Evolutionary conservation across 1,140 invertebrate genomes (phyloP), one percentile per base, ranked within the genome.

Genomic region (Leptopilina boulardi): DNA sequence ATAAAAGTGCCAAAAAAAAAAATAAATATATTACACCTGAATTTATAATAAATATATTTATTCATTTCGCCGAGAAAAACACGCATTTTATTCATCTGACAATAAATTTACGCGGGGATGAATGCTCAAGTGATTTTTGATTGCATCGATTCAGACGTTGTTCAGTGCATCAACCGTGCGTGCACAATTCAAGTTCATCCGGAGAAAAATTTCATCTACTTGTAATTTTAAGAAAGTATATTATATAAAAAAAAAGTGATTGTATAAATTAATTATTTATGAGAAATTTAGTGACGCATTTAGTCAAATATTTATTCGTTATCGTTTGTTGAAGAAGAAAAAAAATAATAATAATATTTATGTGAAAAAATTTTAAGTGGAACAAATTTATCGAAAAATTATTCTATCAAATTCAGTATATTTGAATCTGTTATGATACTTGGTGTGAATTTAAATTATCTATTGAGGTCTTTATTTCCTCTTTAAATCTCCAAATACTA

Each of bases 251-350:
- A 44, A 19, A 54, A 19, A 19, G 19, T 18, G 59, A 66, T 66
- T 66, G 6, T 66, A 30, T 34, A 66, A 66, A 66, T 66, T 59
- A 56, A 56, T 56, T 59, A 59, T 59, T 66, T 66, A 66, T 30
- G 4, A 66, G 26, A 30, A n/a, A 66, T 66, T 38, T 30, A 66
- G 59, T 66, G 26, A n/a, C 10, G 59, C 15, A 66, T 30, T 66
- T 66, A 66, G 59, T 66, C 26, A 9, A 66, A 66, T 66, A 66
- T 66, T n/a, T 30, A 30, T 66, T 30, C 59, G 59, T 66, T 66
- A 30, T 30, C 59, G 59, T 66, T 66, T 66, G 59, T 66, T 66
- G 26, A 66, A 66, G 19, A 21, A 19, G 51, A 19, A 9, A 9
- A 38, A 38, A 6, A 38, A 38, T 4, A 38, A 38, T n/a, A n/a